These are phyloP conservation scores for Yponomeuta sedellus DNA, from an alignment of 2,888 invertebrate species.

Conservation along the genomic window DNA sequence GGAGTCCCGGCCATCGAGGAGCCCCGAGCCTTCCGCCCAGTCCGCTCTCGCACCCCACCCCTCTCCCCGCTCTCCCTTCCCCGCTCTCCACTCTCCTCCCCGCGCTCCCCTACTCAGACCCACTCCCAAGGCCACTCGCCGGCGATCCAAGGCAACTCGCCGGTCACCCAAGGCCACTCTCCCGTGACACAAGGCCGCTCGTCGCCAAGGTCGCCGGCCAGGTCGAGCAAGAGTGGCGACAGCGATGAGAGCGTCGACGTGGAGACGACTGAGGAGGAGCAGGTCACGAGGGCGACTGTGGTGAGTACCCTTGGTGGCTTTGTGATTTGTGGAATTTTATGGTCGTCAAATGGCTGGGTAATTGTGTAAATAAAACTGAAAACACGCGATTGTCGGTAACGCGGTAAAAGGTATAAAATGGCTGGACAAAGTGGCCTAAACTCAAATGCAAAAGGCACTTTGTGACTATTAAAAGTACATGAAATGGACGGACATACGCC, in stretches of 20 bases:
- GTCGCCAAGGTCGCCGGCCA: slow-evolving; percentile 41
- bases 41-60: slow-evolving; percentile 41
- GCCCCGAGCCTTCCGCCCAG: slow-evolving; percentile 65
- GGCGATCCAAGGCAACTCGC: background rate
- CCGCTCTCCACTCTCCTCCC: slow-evolving; percentile 29
- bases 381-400: too few relatives aligned
- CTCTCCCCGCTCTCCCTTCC: slow-evolving; percentile 32
- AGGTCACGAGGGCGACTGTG: slow-evolving; percentile 41
- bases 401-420: too few relatives aligned
- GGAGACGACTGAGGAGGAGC: slow-evolving; percentile 89
- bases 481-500: too few relatives aligned
- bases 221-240: slow-evolving; percentile 74
- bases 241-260: slow-evolving; percentile 91
- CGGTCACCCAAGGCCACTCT: background rate
- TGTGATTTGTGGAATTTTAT: background rate
- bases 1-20: slow-evolving; percentile 61
- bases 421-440: too few relatives aligned
- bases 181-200: slow-evolving; percentile 24
- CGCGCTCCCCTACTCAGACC: slow-evolving; percentile 35
- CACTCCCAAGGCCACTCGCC: slow-evolving; percentile 28
- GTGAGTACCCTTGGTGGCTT: slow-evolving; percentile 36
- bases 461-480: too few relatives aligned
- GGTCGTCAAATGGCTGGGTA: background rate
- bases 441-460: too few relatives aligned
- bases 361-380: too few relatives aligned